Base-by-base conservation (phyloP, 2,888 invertebrate species). In the Spodoptera picta region DNA sequence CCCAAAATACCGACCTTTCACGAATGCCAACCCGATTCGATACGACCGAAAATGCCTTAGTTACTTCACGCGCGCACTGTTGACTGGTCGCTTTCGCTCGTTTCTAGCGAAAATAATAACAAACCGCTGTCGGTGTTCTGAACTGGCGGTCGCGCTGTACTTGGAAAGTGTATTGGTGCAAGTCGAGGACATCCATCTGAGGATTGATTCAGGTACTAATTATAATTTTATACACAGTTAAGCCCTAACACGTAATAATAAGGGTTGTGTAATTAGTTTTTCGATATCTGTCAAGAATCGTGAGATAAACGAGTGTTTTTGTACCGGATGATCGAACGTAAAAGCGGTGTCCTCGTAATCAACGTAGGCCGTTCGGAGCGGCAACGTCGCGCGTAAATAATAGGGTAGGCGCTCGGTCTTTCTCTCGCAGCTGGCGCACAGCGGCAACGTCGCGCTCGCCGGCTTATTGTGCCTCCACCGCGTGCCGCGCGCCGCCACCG, bases 261-360 rank as follows among this genome's bases (percentile, higher is more conserved):
- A 51, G 41, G 56, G 62, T 80, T 59, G 70, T 79, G 61, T 51
- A 69, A 55, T 69, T 69, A 65, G 74, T 81, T 79, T 70, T 69
- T 67, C 54, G 71, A 65, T 77, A 79, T 68, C 72, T 58, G 56
- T 73, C 60, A 36, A 73, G 84, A 86, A 82, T 81, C 78, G 75
- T 64, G 77, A 80, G 75, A 80, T 83, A 90, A 82, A 85, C 82
- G 73, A 80, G 69, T 79, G 85, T 87, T 87, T 87, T 85, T 84
- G 83, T 86, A 85, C 88, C 91, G 92, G 89, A 90, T 91, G 90
- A 92, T 93, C 87, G 87, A 92, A 94, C 94, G 93, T 94, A 93
- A 93, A 93, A 93, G 92, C 93, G 90, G 92, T 94, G 94, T 94
- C 94, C 94, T 94, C 94, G 94, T 94, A 94, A 94, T 94, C 92